Evolutionary conservation across 2,888 invertebrate species (phyloP).

Genomic region (Carabus problematicus): DNA sequence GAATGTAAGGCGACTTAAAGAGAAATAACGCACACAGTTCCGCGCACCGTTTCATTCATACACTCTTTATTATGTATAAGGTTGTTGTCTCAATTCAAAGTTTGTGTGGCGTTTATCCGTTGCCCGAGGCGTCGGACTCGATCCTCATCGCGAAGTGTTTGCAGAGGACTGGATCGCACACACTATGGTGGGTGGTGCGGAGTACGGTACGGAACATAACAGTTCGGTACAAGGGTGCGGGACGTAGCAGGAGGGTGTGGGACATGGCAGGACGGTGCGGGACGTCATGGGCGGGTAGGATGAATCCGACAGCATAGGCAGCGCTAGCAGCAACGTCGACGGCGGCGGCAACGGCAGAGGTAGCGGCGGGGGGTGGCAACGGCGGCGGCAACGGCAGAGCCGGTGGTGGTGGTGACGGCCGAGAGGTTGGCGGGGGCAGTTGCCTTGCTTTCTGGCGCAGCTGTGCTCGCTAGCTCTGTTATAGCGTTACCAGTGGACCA

Average conservation of each 20-base stretch:
- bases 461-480: slow-evolving; percentile 6
- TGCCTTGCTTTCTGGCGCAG: slow-evolving; percentile 1
- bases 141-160: slow-evolving; percentile 36
- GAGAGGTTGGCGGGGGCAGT: slow-evolving; percentile 2
- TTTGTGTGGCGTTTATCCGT: slow-evolving; percentile 43
- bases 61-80: slow-evolving; percentile 43
- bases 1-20: no score
- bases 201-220: slow-evolving; percentile 12
- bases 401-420: background rate
- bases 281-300: background rate
- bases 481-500: no score
- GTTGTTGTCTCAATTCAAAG: slow-evolving; percentile 43
- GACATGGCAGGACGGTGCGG: background rate
- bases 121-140: slow-evolving; percentile 41
- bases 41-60: slow-evolving; percentile 28
- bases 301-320: background rate
- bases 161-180: slow-evolving; percentile 36
- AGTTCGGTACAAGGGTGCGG: slow-evolving; percentile 5
- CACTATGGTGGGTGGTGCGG: background rate
- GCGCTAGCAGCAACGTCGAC: background rate
- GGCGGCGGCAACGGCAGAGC: background rate
- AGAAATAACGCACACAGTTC: background rate
- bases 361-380: background rate
- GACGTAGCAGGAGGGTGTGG: background rate
- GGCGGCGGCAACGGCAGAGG: slow-evolving; percentile 9